Evolutionary conservation across 2,888 invertebrate genomes (phyloP), one percentile per base, ranked within the genome.

Genomic region (Plebejus anna): DNA sequence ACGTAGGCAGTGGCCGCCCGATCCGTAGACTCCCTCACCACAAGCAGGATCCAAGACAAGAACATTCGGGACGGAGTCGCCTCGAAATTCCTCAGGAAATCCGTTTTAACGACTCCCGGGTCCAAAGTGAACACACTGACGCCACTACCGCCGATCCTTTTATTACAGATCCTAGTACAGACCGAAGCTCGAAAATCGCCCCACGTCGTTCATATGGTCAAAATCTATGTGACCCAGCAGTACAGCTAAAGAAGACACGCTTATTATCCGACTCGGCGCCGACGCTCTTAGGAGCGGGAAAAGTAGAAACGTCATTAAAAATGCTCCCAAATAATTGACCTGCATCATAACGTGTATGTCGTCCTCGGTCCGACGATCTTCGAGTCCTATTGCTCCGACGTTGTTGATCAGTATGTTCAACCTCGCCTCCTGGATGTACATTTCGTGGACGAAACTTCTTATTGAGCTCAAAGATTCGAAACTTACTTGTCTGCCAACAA

Each of bases 61-160:
- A 84, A 66, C 6, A 78, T 81, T 75, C 81, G 85, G 72, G 85
- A 79, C 4, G 80, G 71, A 0, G 82, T 79, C 70, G 80, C 85
- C 0, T 85, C 82, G 1, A 82, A 83, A 78, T 89, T 96, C 75
- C 96, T 94, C 95, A 97, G 97, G 76, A 97, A 97, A 42, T 96
- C 96, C 0, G 96, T 96, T 84, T 96, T 96, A 72, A 96, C 96
- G 89, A 97, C 94, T 9, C 98, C 98, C 0, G 98, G 98, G 90
- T 98, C 98, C 83, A 98, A 93, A 81, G 96, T 97, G 86, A 97
- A 97, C 0, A 96, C 96, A 0, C 96, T 96, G 0, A 97, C 96
- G 13, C 96, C 96, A 47, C 95, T 85, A 0, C 84, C 86, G 75
- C 76, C 80, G 1, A 86, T 83, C 75, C 87, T 82, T 73, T 83